Percentiles rank a stretch among this genome's conserved stretches.
Evolutionary conservation across 2,113 vertebrate species (phyloP).

Genomic region (Anser brachyrhynchus): DNA sequence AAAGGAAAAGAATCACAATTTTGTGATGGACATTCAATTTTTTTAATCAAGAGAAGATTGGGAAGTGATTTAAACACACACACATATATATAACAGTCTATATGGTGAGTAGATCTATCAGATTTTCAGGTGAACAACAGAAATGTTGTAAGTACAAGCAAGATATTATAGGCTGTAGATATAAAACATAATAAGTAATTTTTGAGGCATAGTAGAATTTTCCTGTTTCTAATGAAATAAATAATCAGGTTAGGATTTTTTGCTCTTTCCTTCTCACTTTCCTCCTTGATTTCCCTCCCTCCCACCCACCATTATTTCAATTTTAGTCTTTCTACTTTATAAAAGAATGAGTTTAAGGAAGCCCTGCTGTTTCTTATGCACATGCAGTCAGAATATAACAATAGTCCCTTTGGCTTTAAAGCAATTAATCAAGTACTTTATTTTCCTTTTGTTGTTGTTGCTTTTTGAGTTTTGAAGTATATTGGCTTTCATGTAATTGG

Average conservation of each 20-base stretch:
- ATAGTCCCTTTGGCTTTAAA: neutral
- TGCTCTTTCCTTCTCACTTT: too few species aligned
- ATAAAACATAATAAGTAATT: neutral
- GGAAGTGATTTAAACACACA: neutral
- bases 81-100: neutral
- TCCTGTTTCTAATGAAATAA: neutral
- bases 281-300: too few species aligned
- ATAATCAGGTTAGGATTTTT: neutral
- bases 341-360: neutral
- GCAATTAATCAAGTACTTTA: neutral
- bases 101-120: neutral
- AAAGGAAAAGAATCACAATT: rapidly evolving
- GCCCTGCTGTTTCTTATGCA: neutral
- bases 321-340: neutral
- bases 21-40: neutral
- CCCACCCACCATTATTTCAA: too few species aligned
- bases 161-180: neutral
- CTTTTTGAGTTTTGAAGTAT: neutral
- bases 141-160: neutral
- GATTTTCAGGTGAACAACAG: neutral
- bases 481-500: neutral
- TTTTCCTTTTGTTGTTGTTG: neutral
- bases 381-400: neutral
- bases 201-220: neutral
- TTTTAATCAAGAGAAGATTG: neutral